Percentiles rank a stretch among this genome's conserved stretches.
Conservation (phyloP, 2,888 invertebrate genomes). For the Drosophila mettleri region DNA sequence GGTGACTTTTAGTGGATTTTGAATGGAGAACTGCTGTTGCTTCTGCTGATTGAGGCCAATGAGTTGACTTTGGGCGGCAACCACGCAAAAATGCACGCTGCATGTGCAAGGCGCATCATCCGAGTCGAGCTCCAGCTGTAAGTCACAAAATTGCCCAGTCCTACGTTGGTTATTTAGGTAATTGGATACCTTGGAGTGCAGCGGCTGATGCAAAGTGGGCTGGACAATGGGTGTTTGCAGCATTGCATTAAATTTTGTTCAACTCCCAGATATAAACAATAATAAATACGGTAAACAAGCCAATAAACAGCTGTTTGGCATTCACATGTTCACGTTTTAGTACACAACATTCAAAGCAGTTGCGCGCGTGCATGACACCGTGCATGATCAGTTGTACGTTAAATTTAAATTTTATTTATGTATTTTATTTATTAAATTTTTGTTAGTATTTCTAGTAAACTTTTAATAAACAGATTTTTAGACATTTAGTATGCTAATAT, state of each 20-base stretch:
- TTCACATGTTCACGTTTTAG: constrained; percentile 13
- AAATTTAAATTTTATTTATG: not conserved
- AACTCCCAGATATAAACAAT: constrained; percentile 1
- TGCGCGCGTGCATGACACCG: not conserved
- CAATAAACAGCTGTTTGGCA: constrained; percentile 38
- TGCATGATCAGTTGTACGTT: not conserved
- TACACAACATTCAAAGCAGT: constrained; percentile 4
- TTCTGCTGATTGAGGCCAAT: constrained; percentile 79
- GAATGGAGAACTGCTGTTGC: constrained; percentile 83
- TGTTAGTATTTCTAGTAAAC: no score
- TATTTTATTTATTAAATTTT: not conserved
- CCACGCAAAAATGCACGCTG: constrained; percentile 82
- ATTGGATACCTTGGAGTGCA: constrained; percentile 83
- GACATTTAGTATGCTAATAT: no score
- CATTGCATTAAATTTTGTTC: constrained; percentile 25
- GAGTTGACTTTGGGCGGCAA: constrained; percentile 83
- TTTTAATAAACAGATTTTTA: no score
- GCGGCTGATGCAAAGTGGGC: constrained; percentile 77
- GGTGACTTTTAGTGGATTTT: constrained; percentile 83
- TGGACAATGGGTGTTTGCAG: constrained; percentile 50
- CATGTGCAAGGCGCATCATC: constrained; percentile 61
- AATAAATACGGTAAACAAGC: constrained; percentile 28
- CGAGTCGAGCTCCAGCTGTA: constrained; percentile 70
- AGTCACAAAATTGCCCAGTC: constrained; percentile 82
- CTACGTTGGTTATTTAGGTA: constrained; percentile 83